phyloP scores from a whole-genome alignment of 92 coral and sea anemone genomes.

The Siderastrea radians region DNA sequence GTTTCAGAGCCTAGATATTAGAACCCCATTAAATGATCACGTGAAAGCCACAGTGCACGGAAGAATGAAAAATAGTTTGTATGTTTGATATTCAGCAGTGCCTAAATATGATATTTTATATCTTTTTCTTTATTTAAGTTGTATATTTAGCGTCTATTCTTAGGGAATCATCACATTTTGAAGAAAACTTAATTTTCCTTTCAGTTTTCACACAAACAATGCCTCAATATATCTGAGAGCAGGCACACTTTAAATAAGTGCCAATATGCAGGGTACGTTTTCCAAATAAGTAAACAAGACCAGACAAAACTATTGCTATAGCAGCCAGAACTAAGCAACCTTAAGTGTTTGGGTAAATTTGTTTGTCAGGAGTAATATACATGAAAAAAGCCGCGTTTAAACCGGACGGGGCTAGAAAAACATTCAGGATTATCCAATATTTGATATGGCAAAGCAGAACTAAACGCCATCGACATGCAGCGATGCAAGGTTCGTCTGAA shows the following conservation, averaged over 20 bases:
- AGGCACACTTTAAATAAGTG: not conserved
- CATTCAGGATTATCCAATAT: conserved; percentile 7
- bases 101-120: too few species aligned
- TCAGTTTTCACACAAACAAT: not conserved
- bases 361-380: conserved; percentile 1
- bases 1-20: too few species aligned
- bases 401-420: not conserved
- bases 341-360: conserved; percentile 27
- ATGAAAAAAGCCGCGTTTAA: not conserved
- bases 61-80: too few species aligned
- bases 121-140: too few species aligned
- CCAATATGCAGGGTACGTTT: not conserved
- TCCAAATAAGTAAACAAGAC: not conserved
- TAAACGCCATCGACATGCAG: not conserved
- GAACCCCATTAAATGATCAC: too few species aligned
- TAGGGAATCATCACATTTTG: too few species aligned
- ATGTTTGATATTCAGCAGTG: too few species aligned
- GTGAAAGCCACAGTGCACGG: too few species aligned
- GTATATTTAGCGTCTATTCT: too few species aligned
- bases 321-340: conserved; percentile 20
- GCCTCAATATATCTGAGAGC: not conserved
- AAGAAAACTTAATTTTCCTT: not conserved
- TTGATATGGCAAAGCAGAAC: not conserved
- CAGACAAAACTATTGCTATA: not conserved
- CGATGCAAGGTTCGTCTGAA: not conserved